Evolutionary conservation across 2,888 invertebrate genomes (phyloP).

Genomic region (Lasioglossum vierecki): DNA sequence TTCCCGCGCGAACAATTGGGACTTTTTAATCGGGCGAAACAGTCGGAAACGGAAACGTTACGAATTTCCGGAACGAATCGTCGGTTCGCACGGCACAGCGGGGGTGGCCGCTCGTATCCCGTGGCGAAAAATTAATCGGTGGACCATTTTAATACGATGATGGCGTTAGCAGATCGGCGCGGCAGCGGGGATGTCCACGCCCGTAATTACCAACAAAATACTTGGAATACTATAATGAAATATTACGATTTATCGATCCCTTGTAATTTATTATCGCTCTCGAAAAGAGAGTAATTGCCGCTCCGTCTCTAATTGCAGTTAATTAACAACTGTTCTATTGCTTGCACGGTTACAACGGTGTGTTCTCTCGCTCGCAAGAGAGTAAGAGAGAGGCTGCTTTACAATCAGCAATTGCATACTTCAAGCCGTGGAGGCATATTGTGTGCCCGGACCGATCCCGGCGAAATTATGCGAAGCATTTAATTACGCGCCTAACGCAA

Average conservation of each 20-base stretch:
- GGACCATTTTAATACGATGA: slow-evolving; percentile 44
- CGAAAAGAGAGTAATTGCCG: slow-evolving; percentile 71
- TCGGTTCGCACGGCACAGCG: background rate
- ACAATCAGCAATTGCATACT: slow-evolving; percentile 69
- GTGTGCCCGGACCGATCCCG: slow-evolving; percentile 48
- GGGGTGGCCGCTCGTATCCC: background rate
- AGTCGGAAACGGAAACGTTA: background rate
- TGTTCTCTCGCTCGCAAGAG: background rate
- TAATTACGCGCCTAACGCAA: slow-evolving; percentile 64
- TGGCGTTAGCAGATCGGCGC: slow-evolving; percentile 25
- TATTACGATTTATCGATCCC: slow-evolving; percentile 69
- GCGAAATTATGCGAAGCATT: slow-evolving; percentile 66
- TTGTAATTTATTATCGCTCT: slow-evolving; percentile 65
- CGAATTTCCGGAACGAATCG: slow-evolving; percentile 34
- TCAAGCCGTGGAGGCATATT: slow-evolving; percentile 52
- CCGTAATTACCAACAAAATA: slow-evolving; percentile 68
- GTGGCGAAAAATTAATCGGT: slow-evolving; percentile 52
- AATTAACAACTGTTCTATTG: slow-evolving; percentile 71
- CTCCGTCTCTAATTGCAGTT: slow-evolving; percentile 66
- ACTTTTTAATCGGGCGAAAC: slow-evolving; percentile 48
- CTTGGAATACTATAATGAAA: slow-evolving; percentile 67
- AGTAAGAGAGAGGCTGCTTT: slow-evolving; percentile 57
- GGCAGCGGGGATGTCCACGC: slow-evolving; percentile 9
- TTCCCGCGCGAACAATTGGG: slow-evolving; percentile 31
- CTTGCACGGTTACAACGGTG: slow-evolving; percentile 57